Evolutionary conservation across 2,113 vertebrate genomes (phyloP).

Genomic region (Alectura lathami): DNA sequence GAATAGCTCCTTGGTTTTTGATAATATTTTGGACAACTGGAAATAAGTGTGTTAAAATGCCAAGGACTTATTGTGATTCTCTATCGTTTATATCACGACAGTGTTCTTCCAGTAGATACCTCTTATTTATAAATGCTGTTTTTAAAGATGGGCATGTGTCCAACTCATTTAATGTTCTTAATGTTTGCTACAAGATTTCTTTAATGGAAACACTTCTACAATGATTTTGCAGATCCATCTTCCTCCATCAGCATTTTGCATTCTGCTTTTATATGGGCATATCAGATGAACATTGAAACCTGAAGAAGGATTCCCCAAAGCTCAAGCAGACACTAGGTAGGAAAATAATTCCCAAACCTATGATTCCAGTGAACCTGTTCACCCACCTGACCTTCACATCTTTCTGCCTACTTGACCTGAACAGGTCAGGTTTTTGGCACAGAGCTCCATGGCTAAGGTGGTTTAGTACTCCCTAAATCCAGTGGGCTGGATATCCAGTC

Average conservation of each 20-base stretch:
- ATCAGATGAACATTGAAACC: neutral
- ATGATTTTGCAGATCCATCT: neutral
- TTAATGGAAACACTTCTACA: neutral
- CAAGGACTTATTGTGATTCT: neutral
- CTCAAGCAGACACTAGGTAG: neutral
- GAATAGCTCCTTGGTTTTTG: neutral
- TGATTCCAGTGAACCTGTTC: neutral
- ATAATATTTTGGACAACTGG: slow-evolving; percentile 8
- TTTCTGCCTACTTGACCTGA: neutral
- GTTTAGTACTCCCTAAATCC: neutral
- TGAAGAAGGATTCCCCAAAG: neutral
- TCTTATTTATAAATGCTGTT: neutral
- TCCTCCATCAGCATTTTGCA: neutral
- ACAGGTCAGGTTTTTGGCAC: neutral
- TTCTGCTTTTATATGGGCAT: neutral
- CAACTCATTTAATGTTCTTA: neutral
- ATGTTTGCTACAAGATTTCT: neutral
- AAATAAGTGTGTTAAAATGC: neutral
- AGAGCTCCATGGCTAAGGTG: neutral
- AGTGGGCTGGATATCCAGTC: neutral
- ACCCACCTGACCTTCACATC: neutral
- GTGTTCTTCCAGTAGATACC: neutral
- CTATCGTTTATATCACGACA: neutral
- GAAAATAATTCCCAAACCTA: neutral
- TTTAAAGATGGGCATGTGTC: neutral